Base-by-base conservation (phyloP, 2,113 vertebrate species). In the Sapayoa aenigma region DNA sequence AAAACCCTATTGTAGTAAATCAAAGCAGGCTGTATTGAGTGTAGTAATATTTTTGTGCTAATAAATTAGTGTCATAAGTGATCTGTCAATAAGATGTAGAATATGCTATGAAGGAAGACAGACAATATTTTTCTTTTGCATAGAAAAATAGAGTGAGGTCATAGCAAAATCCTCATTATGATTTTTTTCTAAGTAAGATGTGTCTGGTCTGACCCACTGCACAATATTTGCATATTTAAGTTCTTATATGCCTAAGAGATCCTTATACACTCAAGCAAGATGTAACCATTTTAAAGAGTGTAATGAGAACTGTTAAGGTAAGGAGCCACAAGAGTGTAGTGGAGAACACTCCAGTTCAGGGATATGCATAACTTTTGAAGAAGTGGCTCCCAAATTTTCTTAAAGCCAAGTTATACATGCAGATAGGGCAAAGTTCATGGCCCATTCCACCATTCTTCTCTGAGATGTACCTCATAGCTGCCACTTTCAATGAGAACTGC, bases 11-110 rank as follows among this genome's bases (percentile, higher is more conserved):
- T 92, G 84, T 25, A 94, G 86, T 95, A 95, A 96, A 96, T 95
- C 94, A 95, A 92, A 93, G 83, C 46, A 87, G 93, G 55, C 91
- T 95, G 87, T 93, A 94, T 82, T 84, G 83, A 92, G 80, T 67
- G 59, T 59, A 90, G 91, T 77, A 94, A 94, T 93, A 95, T 95
- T 96, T 95, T 88, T 80, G 67, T 96, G 93, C 81, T 95, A 96
- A 95, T 91, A 95, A 94, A 96, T 96, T 96, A 96, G 63, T 95
- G 95, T 94, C 95, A 94, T 78, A 94, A 94, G 78, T 91, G 82
- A 97, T 95, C 95, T 92, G 87, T 94, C 75, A 97, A 93, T 96
- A 91, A 91, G 95, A 90, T 81, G 84, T 91, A 91, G 84, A 96
- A 93, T 92, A 93, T 24, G 42, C 79, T 95, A 33, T 89, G 90